A percentile compares a stretch with the other conserved stretches of the same genome.
Evolutionary conservation across 2,797 vertebrate genomes (phyloP).

Genomic region (Paguma larvata): DNA sequence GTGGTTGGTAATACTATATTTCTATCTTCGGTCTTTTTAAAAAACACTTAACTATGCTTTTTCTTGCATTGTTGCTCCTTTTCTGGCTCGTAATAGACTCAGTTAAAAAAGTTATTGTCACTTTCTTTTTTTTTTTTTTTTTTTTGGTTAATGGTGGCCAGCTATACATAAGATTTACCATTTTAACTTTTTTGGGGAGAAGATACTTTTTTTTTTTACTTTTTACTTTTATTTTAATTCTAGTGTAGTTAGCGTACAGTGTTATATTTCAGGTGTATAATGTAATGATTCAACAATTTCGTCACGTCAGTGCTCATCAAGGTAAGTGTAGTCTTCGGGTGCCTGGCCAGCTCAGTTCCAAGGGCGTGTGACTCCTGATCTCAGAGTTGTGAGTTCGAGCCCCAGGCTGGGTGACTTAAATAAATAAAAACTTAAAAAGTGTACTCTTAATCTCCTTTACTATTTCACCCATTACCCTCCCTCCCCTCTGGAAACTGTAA

Average conservation of each 20-base stretch:
- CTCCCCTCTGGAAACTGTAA: background rate
- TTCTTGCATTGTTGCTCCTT: background rate
- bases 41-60: background rate
- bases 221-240: background rate
- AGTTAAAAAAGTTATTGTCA: background rate
- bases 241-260: no score
- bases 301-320: no score
- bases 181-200: background rate
- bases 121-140: no score
- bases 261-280: no score
- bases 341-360: background rate
- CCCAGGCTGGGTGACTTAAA: background rate
- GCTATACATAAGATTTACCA: background rate
- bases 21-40: background rate
- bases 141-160: background rate
- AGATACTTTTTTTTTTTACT: background rate
- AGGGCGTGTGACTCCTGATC: background rate
- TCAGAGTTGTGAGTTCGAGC: background rate
- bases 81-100: background rate
- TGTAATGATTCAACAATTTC: no score
- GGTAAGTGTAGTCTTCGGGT: background rate
- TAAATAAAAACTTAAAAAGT: background rate
- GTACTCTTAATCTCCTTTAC: background rate
- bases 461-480: background rate
- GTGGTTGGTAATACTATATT: background rate